Evolutionary conservation across 2,888 invertebrate genomes (phyloP).

Genomic region (Nymphalis polychloros): DNA sequence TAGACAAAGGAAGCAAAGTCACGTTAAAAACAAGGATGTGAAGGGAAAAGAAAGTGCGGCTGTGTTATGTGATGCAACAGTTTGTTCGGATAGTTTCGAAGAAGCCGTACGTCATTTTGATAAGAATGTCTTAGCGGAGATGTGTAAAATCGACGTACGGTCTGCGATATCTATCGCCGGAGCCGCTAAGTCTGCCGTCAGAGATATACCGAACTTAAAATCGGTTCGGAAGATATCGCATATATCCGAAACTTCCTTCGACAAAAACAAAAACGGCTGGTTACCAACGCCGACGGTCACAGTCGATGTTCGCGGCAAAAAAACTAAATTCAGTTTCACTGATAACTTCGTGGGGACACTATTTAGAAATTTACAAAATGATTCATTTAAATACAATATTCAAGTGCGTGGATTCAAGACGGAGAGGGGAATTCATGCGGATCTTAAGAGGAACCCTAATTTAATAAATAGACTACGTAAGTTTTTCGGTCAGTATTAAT

Average conservation of each 20-base stretch:
- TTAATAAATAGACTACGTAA: constrained; percentile 85
- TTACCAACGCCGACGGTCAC: constrained; percentile 49
- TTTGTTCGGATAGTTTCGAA: constrained; percentile 69
- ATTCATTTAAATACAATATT: constrained; percentile 60
- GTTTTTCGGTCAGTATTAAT: constrained; percentile 65
- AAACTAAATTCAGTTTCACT: constrained; percentile 55
- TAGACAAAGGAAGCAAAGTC: constrained; percentile 68
- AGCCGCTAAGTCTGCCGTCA: constrained; percentile 43
- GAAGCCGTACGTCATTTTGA: constrained; percentile 71
- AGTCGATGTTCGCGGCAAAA: constrained; percentile 52
- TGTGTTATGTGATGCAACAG: constrained; percentile 56
- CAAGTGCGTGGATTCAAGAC: constrained; percentile 91
- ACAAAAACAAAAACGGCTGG: constrained; percentile 74
- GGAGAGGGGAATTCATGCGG: constrained; percentile 86
- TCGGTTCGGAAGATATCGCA: constrained; percentile 65
- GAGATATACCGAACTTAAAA: constrained; percentile 45
- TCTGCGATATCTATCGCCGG: constrained; percentile 52
- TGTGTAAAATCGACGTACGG: constrained; percentile 62
- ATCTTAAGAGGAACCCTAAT: constrained; percentile 86
- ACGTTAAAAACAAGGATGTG: constrained; percentile 62
- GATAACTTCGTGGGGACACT: constrained; percentile 62
- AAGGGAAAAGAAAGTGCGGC: constrained; percentile 57
- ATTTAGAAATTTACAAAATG: constrained; percentile 47
- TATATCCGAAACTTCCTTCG: constrained; percentile 66
- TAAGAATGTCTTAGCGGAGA: constrained; percentile 68